A percentile compares a stretch with the other conserved stretches of the same genome.
Conservation (phyloP, 2,797 vertebrate genomes). For the Halcyon chelicuti region DNA sequence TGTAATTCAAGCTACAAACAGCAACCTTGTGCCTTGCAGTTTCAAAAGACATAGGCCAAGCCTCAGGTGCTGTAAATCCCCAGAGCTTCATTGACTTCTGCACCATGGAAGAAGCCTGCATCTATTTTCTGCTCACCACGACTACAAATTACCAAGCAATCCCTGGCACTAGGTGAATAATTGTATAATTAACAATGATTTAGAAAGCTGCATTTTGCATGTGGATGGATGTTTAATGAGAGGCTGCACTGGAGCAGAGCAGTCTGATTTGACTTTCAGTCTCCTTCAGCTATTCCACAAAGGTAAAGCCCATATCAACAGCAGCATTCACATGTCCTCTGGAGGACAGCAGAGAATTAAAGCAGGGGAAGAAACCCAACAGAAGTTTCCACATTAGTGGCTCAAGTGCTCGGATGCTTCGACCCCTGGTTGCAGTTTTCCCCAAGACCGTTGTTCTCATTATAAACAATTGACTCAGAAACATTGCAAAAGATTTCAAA, state of each 20-base stretch:
- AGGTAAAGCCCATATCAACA: neutral
- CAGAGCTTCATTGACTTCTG: neutral
- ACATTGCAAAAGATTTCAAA: conserved; percentile 56
- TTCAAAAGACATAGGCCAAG: neutral
- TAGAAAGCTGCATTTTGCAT: neutral
- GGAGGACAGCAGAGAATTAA: neutral
- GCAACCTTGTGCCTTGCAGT: neutral
- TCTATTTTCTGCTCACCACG: neutral
- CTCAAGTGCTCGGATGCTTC: conserved; percentile 24
- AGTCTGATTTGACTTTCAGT: neutral
- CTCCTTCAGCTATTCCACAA: neutral
- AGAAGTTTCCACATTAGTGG: conserved; percentile 39
- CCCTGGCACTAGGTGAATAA: neutral
- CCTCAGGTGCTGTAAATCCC: neutral
- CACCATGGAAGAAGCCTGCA: neutral
- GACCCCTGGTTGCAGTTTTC: conserved; percentile 54
- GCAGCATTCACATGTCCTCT: neutral
- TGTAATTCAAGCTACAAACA: neutral
- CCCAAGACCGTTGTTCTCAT: conserved; percentile 59
- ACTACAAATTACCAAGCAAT: neutral
- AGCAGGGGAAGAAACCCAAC: conserved; percentile 20
- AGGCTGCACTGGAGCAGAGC: neutral
- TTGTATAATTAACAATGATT: neutral
- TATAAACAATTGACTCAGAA: conserved; percentile 54
- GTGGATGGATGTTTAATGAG: neutral